A percentile compares a stretch with the other conserved stretches of the same genome.
Evolutionary conservation across 2,888 invertebrate genomes (phyloP).

Genomic region (Conomelus anceps): DNA sequence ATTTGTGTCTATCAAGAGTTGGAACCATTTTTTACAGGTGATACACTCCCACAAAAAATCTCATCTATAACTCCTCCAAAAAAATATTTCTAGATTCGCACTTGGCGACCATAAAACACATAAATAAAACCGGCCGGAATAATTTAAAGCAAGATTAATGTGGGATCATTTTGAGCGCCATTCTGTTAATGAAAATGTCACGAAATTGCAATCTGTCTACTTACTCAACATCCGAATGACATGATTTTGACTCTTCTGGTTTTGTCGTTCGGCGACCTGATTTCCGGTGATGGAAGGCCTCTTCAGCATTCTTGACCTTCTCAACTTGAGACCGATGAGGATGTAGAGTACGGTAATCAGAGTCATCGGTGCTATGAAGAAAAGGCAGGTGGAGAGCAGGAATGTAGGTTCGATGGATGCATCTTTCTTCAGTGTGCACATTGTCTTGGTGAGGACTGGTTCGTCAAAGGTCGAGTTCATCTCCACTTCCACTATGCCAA

Average conservation of each 20-base stretch:
- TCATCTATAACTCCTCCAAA: no score
- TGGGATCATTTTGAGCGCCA: no score
- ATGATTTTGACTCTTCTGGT: conserved; percentile 45
- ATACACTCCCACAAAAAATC: no score
- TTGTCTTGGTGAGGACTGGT: conserved; percentile 43
- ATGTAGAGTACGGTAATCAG: conserved; percentile 53
- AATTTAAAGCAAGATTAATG: no score
- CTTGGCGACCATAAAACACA: no score
- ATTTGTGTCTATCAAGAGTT: no score
- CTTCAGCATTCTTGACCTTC: conserved; percentile 43
- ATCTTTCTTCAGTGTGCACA: conserved; percentile 53
- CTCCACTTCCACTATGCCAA: conserved; percentile 54
- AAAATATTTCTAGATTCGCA: no score
- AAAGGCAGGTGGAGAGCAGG: conserved; percentile 53
- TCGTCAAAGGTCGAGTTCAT: conserved; percentile 41
- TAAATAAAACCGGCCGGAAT: no score
- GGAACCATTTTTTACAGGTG: no score
- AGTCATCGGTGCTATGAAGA: conserved; percentile 56
- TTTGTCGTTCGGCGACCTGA: conserved; percentile 25
- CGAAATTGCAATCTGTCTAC: conserved; percentile 35
- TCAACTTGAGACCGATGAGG: conserved; percentile 46
- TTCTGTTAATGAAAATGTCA: no score
- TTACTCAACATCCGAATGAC: conserved; percentile 77
- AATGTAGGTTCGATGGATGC: conserved; percentile 49
- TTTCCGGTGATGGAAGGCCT: conserved; percentile 23